Evolutionary conservation across 2,888 invertebrate species (phyloP).

Genomic region (Petrolisthes cinctipes): DNA sequence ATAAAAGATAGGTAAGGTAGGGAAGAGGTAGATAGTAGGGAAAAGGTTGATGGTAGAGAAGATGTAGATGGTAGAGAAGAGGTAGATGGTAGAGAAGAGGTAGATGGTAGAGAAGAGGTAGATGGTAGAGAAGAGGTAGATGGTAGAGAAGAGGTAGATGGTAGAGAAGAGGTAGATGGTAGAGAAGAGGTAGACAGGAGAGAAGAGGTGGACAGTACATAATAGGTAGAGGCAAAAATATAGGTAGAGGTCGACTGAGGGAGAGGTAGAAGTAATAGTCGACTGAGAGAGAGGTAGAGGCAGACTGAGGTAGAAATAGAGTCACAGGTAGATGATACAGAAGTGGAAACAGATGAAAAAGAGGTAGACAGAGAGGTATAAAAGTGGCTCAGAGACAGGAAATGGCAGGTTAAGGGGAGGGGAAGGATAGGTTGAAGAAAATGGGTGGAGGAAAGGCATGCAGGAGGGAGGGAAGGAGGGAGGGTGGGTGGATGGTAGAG

Average conservation of each 20-base stretch:
- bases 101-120: no score
- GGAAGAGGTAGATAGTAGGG: conserved; percentile 10
- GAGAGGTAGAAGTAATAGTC: neutral
- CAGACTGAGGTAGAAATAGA: neutral
- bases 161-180: no score
- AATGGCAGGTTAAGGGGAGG: neutral
- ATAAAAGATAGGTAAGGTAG: neutral
- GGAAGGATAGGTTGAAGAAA: neutral
- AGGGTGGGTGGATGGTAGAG: neutral
- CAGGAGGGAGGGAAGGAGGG: neutral
- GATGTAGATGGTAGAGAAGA: no score
- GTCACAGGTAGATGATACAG: neutral
- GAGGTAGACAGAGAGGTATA: neutral
- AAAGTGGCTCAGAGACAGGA: neutral
- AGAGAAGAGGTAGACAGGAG: neutral
- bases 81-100: no score
- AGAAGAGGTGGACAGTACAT: neutral
- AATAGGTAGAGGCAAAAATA: neutral
- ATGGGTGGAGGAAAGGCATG: neutral
- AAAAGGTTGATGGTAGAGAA: neutral
- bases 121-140: no score
- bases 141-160: no score
- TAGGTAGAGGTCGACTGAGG: neutral
- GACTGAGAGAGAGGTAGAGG: conserved; percentile 2
- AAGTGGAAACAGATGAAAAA: neutral